Base-by-base conservation (phyloP, 2,113 vertebrate genomes). In the Nansenia antarctica region DNA sequence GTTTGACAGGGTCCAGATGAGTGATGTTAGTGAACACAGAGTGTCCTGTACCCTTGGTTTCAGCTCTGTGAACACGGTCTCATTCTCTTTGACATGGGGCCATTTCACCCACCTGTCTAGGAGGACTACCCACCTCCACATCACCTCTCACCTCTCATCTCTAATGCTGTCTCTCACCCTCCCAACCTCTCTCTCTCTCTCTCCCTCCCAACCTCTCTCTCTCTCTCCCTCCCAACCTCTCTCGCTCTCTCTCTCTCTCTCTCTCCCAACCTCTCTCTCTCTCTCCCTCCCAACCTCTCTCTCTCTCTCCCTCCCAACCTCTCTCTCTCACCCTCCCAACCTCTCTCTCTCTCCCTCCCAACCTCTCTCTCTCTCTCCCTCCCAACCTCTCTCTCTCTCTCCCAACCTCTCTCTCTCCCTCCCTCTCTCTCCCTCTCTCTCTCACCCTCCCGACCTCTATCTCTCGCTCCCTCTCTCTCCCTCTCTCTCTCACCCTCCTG, bases 1-100 rank as follows among this genome's bases (percentile, higher is more conserved):
- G 70, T 57, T 14, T 37, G 75, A 76, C 63, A 32, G 49, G 60
- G 61, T 70, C 78, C 75, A 77, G 67, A 79, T 70, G 73, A 73
- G 11, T 69, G 54, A 82, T 62, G 58, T 76, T 66, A n/a, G n/a
- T n/a, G n/a, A n/a, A n/a, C n/a, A n/a, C n/a, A n/a, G n/a, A n/a
- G n/a, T n/a, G n/a, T n/a, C n/a, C n/a, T 3, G n/a, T 62, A 77
- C 71, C 66, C 53, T 72, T n/a, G 42, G 67, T 70, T 72, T 45
- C 22, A 42, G 4, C 22, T 42, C 59, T 67, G 34, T 39, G 30
- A 67, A 37, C n/a, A n/a, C 20, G 60, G 27, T n/a, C n/a, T 18
- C 42, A 20, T 47, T 47, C 42, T 37, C 62, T 67, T 34, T 68
- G 67, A 49, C 26, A 57, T 24, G 39, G 0, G 2, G 37, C 12